phyloP scores from a whole-genome alignment of 2,797 vertebrate genomes.

The Megaceryle alcyon region DNA sequence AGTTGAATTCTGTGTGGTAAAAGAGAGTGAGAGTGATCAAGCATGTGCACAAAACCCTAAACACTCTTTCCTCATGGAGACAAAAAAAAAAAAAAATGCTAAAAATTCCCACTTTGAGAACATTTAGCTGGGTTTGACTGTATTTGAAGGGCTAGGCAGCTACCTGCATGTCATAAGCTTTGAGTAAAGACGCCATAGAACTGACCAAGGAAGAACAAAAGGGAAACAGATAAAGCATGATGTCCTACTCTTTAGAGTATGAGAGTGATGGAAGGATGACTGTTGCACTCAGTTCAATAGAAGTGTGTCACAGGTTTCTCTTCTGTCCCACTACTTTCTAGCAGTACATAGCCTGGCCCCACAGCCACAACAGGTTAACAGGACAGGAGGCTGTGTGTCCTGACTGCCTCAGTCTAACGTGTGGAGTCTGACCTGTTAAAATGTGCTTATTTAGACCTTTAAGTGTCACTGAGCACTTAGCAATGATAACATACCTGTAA shows the following conservation, averaged over 20 bases:
- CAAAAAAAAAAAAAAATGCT: not conserved
- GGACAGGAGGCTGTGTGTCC: not conserved
- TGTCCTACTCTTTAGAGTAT: not conserved
- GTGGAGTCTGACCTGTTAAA: not conserved
- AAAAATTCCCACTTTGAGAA: not conserved
- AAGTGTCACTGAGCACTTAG: slow-evolving; percentile 28
- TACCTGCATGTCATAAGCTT: not conserved
- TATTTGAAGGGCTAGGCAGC: not conserved
- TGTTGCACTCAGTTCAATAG: not conserved
- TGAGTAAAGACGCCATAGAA: not conserved
- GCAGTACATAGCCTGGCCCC: not conserved
- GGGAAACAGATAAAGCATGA: not conserved
- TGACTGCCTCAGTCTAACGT: not conserved
- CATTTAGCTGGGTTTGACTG: not conserved
- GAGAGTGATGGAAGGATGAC: not conserved
- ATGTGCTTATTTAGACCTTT: not conserved
- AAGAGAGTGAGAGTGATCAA: rapidly evolving
- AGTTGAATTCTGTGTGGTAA: not conserved
- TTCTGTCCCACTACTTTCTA: rapidly evolving
- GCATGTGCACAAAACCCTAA: not conserved
- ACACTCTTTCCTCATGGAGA: not conserved
- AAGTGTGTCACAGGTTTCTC: not conserved
- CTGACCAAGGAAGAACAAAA: not conserved
- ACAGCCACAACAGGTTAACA: not conserved
- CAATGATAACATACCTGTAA: slow-evolving; percentile 4